Conservation (phyloP, 2,888 invertebrate genomes). For the Xylota sylvarum region DNA sequence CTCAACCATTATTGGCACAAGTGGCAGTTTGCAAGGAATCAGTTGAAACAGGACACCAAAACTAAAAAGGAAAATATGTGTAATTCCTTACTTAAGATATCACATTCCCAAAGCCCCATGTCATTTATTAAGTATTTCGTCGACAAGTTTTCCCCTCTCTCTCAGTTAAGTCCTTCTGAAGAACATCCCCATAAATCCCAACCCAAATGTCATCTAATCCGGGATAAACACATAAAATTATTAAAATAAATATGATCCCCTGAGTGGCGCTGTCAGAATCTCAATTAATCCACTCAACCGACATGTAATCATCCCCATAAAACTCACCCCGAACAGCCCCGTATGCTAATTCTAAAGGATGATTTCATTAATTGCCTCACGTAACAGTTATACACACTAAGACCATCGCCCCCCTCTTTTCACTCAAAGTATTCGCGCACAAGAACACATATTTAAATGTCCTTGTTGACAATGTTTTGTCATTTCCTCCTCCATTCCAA, state of each 20-base stretch:
- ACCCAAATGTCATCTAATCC: conserved; percentile 52
- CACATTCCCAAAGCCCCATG: conserved; percentile 23
- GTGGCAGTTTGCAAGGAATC: too few species aligned
- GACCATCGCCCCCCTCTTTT: conserved; percentile 1
- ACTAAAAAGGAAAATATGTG: not conserved
- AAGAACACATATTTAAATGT: conserved; percentile 65
- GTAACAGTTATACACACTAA: conserved; percentile 48
- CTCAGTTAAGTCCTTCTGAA: not conserved
- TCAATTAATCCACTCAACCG: conserved; percentile 75
- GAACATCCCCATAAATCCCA: conserved; percentile 12
- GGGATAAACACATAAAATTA: conserved; percentile 65
- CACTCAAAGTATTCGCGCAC: conserved; percentile 21
- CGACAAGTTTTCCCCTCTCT: not conserved
- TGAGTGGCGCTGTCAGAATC: conserved; percentile 71
- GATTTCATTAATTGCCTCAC: conserved; percentile 76
- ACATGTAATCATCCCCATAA: conserved; percentile 69
- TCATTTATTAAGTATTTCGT: conserved; percentile 44
- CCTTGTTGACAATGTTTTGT: conserved; percentile 74
- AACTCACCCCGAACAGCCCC: conserved; percentile 46
- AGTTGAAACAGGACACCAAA: too few species aligned
- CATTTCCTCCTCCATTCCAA: conserved; percentile 53
- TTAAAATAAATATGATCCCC: conserved; percentile 74
- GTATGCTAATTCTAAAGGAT: conserved; percentile 70
- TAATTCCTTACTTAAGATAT: not conserved
- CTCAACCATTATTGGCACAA: too few species aligned